Conservation (phyloP, 2,113 vertebrate species). For the Columba livia region DNA sequence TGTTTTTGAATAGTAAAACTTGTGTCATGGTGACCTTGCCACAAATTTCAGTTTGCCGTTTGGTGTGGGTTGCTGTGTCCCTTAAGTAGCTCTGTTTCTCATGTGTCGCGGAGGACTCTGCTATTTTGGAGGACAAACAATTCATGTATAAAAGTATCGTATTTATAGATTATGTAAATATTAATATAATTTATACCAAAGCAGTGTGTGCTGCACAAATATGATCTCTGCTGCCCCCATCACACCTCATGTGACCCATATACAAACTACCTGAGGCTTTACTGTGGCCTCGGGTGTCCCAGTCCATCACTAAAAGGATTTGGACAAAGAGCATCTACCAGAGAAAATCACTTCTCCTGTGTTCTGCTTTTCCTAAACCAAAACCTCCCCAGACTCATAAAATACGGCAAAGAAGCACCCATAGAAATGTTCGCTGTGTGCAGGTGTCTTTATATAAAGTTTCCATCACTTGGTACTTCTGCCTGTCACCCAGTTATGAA, state of each 20-base stretch:
- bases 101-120: neutral
- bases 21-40: neutral
- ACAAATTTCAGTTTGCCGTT: neutral
- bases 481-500: neutral
- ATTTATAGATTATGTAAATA: slow-evolving; percentile 5
- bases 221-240: neutral
- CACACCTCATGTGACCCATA: neutral
- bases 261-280: neutral
- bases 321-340: neutral
- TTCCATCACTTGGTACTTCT: neutral
- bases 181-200: neutral
- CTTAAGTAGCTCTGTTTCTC: neutral
- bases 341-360: neutral
- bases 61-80: neutral
- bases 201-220: neutral
- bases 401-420: neutral
- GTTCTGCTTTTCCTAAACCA: neutral
- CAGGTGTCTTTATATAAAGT: neutral
- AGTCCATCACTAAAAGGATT: neutral
- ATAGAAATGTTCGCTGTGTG: neutral
- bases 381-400: neutral
- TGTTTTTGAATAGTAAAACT: neutral
- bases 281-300: neutral
- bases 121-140: neutral
- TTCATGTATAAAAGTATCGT: neutral